Evolutionary conservation across 2,888 invertebrate species (phyloP), one percentile per base, ranked within the genome.

Genomic region (Drosophila limbata): DNA sequence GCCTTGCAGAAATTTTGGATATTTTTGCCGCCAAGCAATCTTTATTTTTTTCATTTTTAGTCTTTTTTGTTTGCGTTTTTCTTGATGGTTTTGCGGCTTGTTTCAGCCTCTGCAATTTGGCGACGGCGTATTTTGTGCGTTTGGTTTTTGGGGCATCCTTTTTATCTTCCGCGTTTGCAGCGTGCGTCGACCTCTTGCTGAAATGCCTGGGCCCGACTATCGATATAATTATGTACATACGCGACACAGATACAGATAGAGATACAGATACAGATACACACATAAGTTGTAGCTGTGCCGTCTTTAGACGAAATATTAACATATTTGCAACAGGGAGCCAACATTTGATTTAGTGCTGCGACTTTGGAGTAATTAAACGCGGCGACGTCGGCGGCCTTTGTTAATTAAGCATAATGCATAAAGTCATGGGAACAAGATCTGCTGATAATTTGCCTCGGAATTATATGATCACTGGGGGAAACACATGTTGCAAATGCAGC

Each of bases 151-250:
- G 82, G 83, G 84, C 82, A 88, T 85, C 89, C 87, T 87, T 88
- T 85, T 83, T 81, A 86, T 86, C 82, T 88, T 86, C 87, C 89
- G 89, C 87, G 89, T 86, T 85, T 88, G 76, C 82, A 69, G 84
- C 71, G 85, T 64, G 51, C 85, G 63, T 70, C 71, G 85, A 86
- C 80, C 85, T 57, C 73, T 67, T 51, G 62, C 33, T 39, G 55
- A 25, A 39, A 59, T 37, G 40, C 47, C 48, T 44, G 39, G 37
- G 8, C 25, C 48, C 33, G 62, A 57, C 70, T 76, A 79, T 82
- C 78, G 82, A 78, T 73, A 78, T 76, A 78, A 79, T 84, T 82
- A 76, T 77, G 77, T 59, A 57, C 63, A 74, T 69, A 39, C 35
- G 37, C 8, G 10, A 25, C 2, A 52, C 21, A 44, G 15, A 55